Percentiles rank a stretch among this genome's conserved stretches.
phyloP scores from a whole-genome alignment of 2,797 vertebrate genomes.

The Aldrovandia affinis region DNA sequence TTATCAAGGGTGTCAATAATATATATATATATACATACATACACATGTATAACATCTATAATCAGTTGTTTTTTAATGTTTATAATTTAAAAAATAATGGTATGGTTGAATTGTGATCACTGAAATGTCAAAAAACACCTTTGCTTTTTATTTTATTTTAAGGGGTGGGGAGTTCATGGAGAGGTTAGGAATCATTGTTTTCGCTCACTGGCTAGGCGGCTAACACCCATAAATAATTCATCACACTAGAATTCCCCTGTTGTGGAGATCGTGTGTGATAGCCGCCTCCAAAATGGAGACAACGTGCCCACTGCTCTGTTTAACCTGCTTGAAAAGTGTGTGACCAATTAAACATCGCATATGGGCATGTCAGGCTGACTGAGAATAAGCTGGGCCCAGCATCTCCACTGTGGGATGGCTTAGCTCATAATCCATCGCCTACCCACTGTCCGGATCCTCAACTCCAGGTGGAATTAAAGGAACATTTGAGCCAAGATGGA shows the following conservation, averaged over 20 bases:
- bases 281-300: not conserved
- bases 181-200: not conserved
- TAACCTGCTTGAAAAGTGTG: not conserved
- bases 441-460: not conserved
- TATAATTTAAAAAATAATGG: too few relatives aligned
- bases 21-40: too few relatives aligned
- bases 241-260: not conserved
- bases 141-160: too few relatives aligned
- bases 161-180: not conserved
- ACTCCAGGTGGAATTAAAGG: not conserved
- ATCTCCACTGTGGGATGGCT: not conserved
- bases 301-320: not conserved
- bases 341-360: slow-evolving; percentile 14
- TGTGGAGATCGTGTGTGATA: not conserved
- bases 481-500: not conserved
- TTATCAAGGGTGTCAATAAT: too few relatives aligned
- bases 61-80: too few relatives aligned
- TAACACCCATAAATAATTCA: not conserved
- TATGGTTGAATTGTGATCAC: too few relatives aligned
- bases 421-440: not conserved
- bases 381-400: not conserved
- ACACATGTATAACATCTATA: too few relatives aligned
- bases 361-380: not conserved
- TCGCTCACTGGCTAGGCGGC: not conserved
- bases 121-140: too few relatives aligned